A percentile compares a stretch with the other conserved stretches of the same genome.
These are phyloP conservation scores for Hippasteria phrygiana DNA, from an alignment of 53 echinoderm and acorn worm species.

Conservation along the genomic window DNA sequence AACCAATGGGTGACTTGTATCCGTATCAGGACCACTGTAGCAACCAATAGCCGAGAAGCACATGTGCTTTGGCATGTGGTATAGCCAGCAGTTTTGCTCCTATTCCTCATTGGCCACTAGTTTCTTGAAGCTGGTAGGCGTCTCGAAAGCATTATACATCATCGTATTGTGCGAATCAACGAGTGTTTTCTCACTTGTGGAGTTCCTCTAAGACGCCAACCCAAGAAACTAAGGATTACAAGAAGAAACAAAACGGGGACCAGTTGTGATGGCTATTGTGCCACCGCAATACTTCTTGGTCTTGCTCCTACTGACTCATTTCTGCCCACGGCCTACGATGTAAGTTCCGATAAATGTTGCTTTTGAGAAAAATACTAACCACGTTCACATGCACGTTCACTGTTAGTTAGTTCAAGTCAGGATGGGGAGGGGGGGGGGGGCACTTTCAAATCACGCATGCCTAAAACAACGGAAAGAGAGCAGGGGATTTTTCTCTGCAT, in stretches of 20 bases:
- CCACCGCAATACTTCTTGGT: constrained; percentile 51
- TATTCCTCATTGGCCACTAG: constrained; percentile 36
- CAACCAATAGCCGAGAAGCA: constrained; percentile 10
- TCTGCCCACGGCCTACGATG: constrained; percentile 54
- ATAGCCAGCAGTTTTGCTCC: constrained; percentile 20
- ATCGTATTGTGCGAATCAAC: background rate
- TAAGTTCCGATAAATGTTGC: constrained; percentile 14
- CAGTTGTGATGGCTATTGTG: constrained; percentile 54
- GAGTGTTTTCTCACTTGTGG: constrained; percentile 24
- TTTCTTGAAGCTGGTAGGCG: constrained; percentile 27
- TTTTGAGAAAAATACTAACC: background rate
- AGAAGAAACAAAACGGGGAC: background rate
- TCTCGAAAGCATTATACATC: background rate
- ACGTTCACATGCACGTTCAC: background rate
- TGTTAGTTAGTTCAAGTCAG: too few species aligned
- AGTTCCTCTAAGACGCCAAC: constrained; percentile 34
- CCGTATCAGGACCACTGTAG: background rate
- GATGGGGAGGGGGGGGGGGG: background rate
- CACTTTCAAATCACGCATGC: too few species aligned
- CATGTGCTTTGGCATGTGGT: background rate
- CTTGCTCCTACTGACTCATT: constrained; percentile 48
- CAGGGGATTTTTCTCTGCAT: too few species aligned
- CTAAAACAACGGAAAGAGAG: too few species aligned
- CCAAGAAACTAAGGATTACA: constrained; percentile 3
- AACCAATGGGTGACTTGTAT: constrained; percentile 6